These are phyloP conservation scores for Pyrrhosoma nymphula DNA, from an alignment of 2,888 invertebrate genomes.

Conservation along the genomic window DNA sequence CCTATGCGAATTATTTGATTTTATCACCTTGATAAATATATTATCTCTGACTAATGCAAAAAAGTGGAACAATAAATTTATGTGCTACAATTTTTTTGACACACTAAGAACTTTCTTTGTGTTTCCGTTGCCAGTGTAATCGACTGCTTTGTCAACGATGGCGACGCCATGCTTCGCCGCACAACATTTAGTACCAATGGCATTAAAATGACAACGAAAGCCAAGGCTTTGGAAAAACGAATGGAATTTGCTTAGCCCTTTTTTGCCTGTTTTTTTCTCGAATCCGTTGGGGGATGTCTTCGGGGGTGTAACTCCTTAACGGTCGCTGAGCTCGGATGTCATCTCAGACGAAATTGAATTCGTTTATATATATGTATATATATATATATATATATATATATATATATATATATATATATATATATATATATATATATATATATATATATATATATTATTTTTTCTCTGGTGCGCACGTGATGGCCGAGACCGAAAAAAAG, in stretches of 20 bases:
- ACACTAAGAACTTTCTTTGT: too few species aligned
- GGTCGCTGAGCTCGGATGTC: constrained; percentile 31
- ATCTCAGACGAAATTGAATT: constrained; percentile 39
- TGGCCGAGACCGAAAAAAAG: not conserved
- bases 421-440: not conserved
- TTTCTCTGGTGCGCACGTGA: not conserved
- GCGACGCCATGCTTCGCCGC: too few species aligned
- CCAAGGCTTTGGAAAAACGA: not conserved
- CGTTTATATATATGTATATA: not conserved
- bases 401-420: not conserved
- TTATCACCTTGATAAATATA: too few species aligned
- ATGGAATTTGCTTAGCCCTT: not conserved
- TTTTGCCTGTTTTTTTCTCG: not conserved
- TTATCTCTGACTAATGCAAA: too few species aligned
- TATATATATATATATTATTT: not conserved
- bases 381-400: not conserved
- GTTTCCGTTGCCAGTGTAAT: too few species aligned
- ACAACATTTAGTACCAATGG: not conserved
- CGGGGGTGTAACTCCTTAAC: constrained; percentile 28
- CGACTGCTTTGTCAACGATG: too few species aligned
- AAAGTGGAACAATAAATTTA: too few species aligned
- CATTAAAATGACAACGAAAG: not conserved
- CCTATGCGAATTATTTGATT: too few species aligned
- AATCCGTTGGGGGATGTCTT: not conserved
- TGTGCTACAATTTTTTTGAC: too few species aligned